Conservation (phyloP, 2,113 vertebrate genomes). For the Argyrosomus japonicus region DNA sequence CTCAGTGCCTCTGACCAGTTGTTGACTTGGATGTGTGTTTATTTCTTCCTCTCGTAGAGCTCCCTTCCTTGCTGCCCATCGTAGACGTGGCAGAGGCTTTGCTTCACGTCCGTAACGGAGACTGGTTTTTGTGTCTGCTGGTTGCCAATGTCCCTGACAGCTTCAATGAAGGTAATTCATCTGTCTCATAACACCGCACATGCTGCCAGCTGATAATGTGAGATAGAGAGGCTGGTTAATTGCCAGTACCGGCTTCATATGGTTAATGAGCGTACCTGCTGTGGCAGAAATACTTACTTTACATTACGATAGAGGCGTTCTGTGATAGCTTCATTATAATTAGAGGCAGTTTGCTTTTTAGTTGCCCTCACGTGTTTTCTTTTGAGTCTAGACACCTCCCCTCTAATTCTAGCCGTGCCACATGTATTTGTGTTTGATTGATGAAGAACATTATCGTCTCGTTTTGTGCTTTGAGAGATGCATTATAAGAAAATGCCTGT, state of each 20-base stretch:
- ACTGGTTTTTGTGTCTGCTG: slow-evolving; percentile 97
- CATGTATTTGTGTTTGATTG: slow-evolving; percentile 57
- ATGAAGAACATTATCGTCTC: slow-evolving; percentile 52
- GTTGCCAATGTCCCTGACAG: slow-evolving; percentile 99
- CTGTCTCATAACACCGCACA: slow-evolving; percentile 10
- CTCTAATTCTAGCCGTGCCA: slow-evolving; percentile 28
- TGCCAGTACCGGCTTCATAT: slow-evolving; percentile 24
- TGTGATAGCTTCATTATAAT: slow-evolving; percentile 14
- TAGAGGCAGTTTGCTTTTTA: slow-evolving; percentile 12
- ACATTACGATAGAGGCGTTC: not conserved
- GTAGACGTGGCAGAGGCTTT: slow-evolving; percentile 96
- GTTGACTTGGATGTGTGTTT: slow-evolving; percentile 1
- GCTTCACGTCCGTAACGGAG: slow-evolving; percentile 94
- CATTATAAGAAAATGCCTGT: slow-evolving; percentile 47
- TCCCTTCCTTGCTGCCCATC: slow-evolving; percentile 94
- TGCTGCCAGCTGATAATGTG: slow-evolving; percentile 30
- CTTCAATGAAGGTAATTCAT: slow-evolving; percentile 93
- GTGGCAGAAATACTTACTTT: slow-evolving; percentile 24
- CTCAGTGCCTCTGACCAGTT: not conserved
- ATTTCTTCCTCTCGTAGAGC: slow-evolving; percentile 80
- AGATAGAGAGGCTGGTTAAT: slow-evolving; percentile 44
- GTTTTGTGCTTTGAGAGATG: slow-evolving; percentile 40
- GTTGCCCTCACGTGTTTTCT: slow-evolving; percentile 9
- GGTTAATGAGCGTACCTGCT: slow-evolving; percentile 18
- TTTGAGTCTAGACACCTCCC: not conserved